Evolutionary conservation across 2,888 invertebrate genomes (phyloP).

Genomic region (Endomychus coccineus): DNA sequence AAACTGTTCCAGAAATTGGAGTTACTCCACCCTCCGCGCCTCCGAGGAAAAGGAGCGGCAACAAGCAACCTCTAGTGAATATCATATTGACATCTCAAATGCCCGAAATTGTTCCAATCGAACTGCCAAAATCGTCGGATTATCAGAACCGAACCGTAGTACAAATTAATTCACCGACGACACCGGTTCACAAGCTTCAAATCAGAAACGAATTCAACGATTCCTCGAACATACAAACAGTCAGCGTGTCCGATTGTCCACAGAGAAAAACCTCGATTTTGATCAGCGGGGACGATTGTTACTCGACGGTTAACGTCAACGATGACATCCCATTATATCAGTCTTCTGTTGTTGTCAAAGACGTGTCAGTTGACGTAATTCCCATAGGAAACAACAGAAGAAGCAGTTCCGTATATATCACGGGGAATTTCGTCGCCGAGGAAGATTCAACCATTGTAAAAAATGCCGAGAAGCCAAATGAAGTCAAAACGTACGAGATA

Average conservation of each 20-base stretch:
- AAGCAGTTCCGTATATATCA: constrained; percentile 42
- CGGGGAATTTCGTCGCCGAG: constrained; percentile 32
- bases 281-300: constrained; percentile 67
- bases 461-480: constrained; percentile 7
- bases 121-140: constrained; percentile 15
- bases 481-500: constrained; percentile 1
- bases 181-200: constrained; percentile 48
- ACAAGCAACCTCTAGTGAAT: constrained; percentile 32
- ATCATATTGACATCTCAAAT: constrained; percentile 6
- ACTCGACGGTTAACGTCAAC: constrained; percentile 66
- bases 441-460: constrained; percentile 3
- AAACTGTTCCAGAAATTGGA: background rate
- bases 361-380: constrained; percentile 31
- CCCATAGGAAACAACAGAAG: constrained; percentile 25
- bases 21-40: constrained; percentile 39
- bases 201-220: constrained; percentile 46
- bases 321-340: constrained; percentile 63
- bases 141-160: constrained; percentile 43
- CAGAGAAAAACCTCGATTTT: constrained; percentile 60
- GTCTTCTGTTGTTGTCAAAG: constrained; percentile 65
- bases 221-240: constrained; percentile 24
- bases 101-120: background rate
- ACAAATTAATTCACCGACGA: constrained; percentile 41
- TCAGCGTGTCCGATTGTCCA: constrained; percentile 33
- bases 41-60: constrained; percentile 40